Base-by-base conservation (phyloP, 2,888 invertebrate species). In the Leptarthrus brevirostris region DNA sequence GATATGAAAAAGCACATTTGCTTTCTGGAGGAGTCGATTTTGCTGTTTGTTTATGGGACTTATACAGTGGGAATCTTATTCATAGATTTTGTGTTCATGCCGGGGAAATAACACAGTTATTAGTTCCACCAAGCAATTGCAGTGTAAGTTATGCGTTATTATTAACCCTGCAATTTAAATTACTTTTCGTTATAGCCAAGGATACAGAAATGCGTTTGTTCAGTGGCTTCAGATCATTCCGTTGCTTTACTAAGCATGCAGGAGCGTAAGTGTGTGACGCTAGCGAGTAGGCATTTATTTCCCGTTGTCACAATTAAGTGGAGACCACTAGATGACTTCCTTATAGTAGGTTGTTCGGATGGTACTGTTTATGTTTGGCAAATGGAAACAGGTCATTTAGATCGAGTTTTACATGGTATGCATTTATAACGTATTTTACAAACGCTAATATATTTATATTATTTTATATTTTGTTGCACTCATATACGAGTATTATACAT, bases 311-410 rank as follows among this genome's bases (percentile, higher is more conserved):
- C 92, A 30, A 96, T 98, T 78, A 97, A 97, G 83, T 98, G 97
- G 97, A 88, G 97, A 52, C 97, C 98, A 0, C 88, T 96, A 1
- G 98, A 99, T 82, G 99, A 99, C 85, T 99, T 98, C 83, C 93
- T 99, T 89, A 93, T 98, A 78, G 96, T 98, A 16, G 96, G 96
- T 0, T 97, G 97, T 84, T 94, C 96, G 5, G 98, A 99, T 85
- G 97, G 98, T 1, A 96, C 97, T 0, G 97, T 98, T 1, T 98
- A 97, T 84, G 97, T 99, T 0, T 99, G 99, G 99, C 98, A 99
- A 87, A 98, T 99, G 97, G 99, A 99, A 86, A 99, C 98, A 1
- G 97, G 97, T 0, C 97, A 98, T 82, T 86, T 99, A 80, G 98
- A 99, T 84, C 89, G 98, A 64, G 97, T 99, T 8, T 87, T 98